Conservation (phyloP, 2,888 invertebrate species). For the Baronia brevicornis region DNA sequence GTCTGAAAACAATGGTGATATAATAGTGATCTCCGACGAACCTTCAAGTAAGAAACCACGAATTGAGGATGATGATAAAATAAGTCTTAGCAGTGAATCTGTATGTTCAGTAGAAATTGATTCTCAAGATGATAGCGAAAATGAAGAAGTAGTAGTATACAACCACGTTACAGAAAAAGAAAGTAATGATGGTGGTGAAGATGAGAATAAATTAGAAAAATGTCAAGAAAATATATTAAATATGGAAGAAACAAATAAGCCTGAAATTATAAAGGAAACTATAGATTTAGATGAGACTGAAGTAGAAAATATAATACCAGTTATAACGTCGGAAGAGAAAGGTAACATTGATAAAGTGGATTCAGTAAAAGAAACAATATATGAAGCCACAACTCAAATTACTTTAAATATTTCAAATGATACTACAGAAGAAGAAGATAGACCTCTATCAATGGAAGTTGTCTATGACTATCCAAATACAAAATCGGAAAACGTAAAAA, state of each 20-base stretch:
- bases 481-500: conserved; percentile 30
- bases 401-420: conserved; percentile 34
- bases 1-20: conserved; percentile 23
- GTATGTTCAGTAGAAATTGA: conserved; percentile 39
- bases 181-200: conserved; percentile 15
- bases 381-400: conserved; percentile 45
- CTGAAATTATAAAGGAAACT: conserved; percentile 18
- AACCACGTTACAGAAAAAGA: conserved; percentile 17
- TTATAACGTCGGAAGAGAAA: conserved; percentile 1
- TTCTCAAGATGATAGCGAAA: conserved; percentile 25
- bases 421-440: conserved; percentile 34
- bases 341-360: conserved; percentile 5
- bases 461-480: conserved; percentile 43
- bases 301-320: conserved; percentile 5
- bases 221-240: background rate
- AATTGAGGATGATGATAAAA: conserved; percentile 39
- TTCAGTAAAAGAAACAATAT: conserved; percentile 16
- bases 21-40: conserved; percentile 40
- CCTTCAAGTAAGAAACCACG: conserved; percentile 43
- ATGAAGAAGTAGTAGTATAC: background rate
- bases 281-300: conserved; percentile 15
- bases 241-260: background rate
- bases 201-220: conserved; percentile 1
- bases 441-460: conserved; percentile 45
- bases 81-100: conserved; percentile 54